Conservation (phyloP, 2,797 vertebrate species). For the Sebastes dallii region DNA sequence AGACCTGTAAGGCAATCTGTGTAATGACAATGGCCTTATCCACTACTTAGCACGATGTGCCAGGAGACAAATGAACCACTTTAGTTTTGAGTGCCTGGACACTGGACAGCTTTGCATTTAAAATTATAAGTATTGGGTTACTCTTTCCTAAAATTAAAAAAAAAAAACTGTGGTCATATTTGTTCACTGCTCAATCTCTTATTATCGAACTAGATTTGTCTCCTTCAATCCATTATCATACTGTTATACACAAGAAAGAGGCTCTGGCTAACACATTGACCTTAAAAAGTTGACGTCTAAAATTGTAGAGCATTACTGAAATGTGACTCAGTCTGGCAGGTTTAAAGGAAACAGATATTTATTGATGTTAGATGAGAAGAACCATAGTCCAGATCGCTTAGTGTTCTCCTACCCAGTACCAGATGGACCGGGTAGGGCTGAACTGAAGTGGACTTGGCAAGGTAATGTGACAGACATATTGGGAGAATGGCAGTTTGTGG, state of each 20-base stretch:
- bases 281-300: conserved; percentile 46
- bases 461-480: conserved; percentile 49
- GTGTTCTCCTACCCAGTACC: conserved; percentile 34
- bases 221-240: conserved; percentile 41
- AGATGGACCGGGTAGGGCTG: conserved; percentile 50
- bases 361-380: conserved; percentile 65
- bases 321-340: conserved; percentile 53
- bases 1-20: conserved; percentile 69
- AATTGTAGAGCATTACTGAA: conserved; percentile 39
- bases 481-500: conserved; percentile 64
- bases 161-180: conserved; percentile 48
- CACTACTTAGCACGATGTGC: conserved; percentile 58
- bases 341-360: conserved; percentile 61
- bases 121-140: conserved; percentile 54
- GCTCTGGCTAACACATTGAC: conserved; percentile 55
- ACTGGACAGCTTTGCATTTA: conserved; percentile 44
- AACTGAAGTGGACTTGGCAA: conserved; percentile 64
- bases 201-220: conserved; percentile 63
- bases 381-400: conserved; percentile 53
- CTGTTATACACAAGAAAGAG: conserved; percentile 40
- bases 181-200: conserved; percentile 49
- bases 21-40: conserved; percentile 68
- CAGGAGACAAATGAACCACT: conserved; percentile 68
- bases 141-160: conserved; percentile 49
- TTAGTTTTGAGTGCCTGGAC: conserved; percentile 53